phyloP scores from a whole-genome alignment of 2,888 invertebrate species.

The Cosmia trapezina region DNA sequence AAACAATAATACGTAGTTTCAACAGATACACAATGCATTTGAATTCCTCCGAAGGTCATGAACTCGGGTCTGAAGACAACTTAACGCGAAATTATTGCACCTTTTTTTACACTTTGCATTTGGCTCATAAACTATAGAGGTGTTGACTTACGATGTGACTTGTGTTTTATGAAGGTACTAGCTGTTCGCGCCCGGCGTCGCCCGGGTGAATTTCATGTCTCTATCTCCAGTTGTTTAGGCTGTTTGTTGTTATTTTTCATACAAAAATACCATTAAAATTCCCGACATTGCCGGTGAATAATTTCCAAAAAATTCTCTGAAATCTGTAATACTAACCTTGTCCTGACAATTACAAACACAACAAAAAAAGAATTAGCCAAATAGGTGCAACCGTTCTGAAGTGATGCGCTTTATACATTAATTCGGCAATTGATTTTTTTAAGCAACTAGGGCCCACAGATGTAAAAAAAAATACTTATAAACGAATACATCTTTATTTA shows the following conservation, averaged over 20 bases:
- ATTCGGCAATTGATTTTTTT: too few relatives aligned
- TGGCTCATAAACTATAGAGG: constrained; percentile 28
- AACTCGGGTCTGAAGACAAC: constrained; percentile 70
- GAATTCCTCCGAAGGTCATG: constrained; percentile 69
- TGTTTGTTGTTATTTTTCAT: too few relatives aligned
- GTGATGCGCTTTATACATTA: too few relatives aligned
- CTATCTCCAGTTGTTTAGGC: background rate
- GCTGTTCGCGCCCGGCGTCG: too few relatives aligned
- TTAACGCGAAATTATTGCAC: constrained; percentile 68
- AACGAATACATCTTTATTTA: background rate
- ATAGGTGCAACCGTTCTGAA: too few relatives aligned
- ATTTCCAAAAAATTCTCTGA: too few relatives aligned
- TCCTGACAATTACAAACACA: too few relatives aligned
- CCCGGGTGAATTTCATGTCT: background rate
- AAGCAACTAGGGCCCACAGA: background rate
- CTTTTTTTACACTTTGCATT: constrained; percentile 45
- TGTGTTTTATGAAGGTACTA: background rate
- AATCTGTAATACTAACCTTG: too few relatives aligned
- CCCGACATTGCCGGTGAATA: too few relatives aligned
- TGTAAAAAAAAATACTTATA: background rate
- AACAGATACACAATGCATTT: constrained; percentile 40
- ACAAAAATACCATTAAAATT: too few relatives aligned
- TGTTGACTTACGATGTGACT: constrained; percentile 8
- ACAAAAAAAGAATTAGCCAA: too few relatives aligned
- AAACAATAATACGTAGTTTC: constrained; percentile 60